phyloP scores from a whole-genome alignment of 2,797 vertebrate genomes.

The Threskiornis aethiopicus region DNA sequence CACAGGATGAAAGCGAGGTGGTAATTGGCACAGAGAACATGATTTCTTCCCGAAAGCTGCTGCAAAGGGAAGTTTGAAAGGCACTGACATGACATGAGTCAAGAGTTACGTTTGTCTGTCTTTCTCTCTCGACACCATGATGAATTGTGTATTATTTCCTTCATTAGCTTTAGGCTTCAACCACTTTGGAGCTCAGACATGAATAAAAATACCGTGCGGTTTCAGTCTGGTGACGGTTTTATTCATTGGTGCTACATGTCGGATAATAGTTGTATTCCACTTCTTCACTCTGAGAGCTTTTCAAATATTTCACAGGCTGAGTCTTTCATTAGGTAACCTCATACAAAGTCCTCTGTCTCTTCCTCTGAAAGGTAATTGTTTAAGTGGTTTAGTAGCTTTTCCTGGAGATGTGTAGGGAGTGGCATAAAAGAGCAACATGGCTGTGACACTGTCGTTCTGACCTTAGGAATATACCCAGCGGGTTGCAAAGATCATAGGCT shows the following conservation, averaged over 20 bases:
- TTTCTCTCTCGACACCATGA: slow-evolving; percentile 59
- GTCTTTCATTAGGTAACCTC: slow-evolving; percentile 29
- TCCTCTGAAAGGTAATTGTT: slow-evolving; percentile 48
- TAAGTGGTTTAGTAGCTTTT: slow-evolving; percentile 55
- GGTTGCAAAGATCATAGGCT: slow-evolving; percentile 40
- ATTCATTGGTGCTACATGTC: slow-evolving; percentile 48
- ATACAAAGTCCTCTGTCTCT: background rate
- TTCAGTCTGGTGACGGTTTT: slow-evolving; percentile 57
- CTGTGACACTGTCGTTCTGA: slow-evolving; percentile 3
- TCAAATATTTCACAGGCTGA: slow-evolving; percentile 34
- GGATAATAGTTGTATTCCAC: slow-evolving; percentile 48
- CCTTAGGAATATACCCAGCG: slow-evolving; percentile 29
- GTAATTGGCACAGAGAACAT: background rate
- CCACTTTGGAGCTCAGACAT: slow-evolving; percentile 18
- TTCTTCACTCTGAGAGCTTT: background rate
- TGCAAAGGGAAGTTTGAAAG: slow-evolving; percentile 56
- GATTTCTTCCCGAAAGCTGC: slow-evolving; percentile 5
- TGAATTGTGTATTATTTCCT: slow-evolving; percentile 72
- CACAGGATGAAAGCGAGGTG: slow-evolving; percentile 15
- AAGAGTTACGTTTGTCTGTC: slow-evolving; percentile 51
- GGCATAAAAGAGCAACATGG: slow-evolving; percentile 7
- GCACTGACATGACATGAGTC: slow-evolving; percentile 46
- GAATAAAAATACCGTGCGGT: slow-evolving; percentile 38
- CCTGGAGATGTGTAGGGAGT: background rate
- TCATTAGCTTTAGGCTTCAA: slow-evolving; percentile 67